Evolutionary conservation across 2,797 vertebrate genomes (phyloP).

Genomic region (Sciurus carolinensis): DNA sequence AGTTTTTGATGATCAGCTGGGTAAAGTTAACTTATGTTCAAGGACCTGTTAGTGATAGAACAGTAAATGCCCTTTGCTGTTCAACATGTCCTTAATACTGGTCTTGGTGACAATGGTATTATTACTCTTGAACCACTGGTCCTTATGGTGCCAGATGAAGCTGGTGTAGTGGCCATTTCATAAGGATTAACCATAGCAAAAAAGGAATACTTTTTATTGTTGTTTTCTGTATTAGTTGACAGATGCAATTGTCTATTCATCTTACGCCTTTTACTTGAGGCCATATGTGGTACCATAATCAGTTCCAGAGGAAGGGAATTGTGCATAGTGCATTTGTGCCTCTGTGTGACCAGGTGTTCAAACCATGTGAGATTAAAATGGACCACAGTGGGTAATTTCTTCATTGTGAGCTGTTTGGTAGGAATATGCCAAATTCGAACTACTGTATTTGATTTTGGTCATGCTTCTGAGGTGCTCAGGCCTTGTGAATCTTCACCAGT

Average conservation of each 20-base stretch:
- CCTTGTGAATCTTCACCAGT: slow-evolving; percentile 98
- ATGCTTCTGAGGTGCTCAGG: slow-evolving; percentile 99
- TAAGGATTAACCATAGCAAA: slow-evolving; percentile 99
- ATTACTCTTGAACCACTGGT: slow-evolving; percentile 99
- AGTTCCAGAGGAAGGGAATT: slow-evolving; percentile 98
- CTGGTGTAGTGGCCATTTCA: slow-evolving; percentile 99
- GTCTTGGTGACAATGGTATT: slow-evolving; percentile 99
- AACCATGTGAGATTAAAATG: slow-evolving; percentile 99
- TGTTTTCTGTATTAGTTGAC: slow-evolving; percentile 95
- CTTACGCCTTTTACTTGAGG: slow-evolving; percentile 99
- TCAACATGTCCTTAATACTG: slow-evolving; percentile 99
- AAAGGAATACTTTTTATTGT: slow-evolving; percentile 99
- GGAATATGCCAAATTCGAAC: no score
- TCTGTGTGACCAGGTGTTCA: slow-evolving; percentile 99
- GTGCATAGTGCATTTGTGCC: slow-evolving; percentile 98
- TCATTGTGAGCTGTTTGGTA: slow-evolving; percentile 99
- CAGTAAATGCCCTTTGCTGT: slow-evolving; percentile 94
- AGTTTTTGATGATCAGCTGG: not conserved
- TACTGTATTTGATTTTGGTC: slow-evolving; percentile 97
- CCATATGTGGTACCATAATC: slow-evolving; percentile 99
- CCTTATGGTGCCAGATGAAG: slow-evolving; percentile 99
- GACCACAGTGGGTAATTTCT: slow-evolving; percentile 99
- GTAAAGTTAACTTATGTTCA: not conserved
- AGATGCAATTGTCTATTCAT: slow-evolving; percentile 99
- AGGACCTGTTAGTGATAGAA: not conserved